Evolutionary conservation across 2,113 vertebrate genomes (phyloP).

Genomic region (Urocynchramus pylzowi): DNA sequence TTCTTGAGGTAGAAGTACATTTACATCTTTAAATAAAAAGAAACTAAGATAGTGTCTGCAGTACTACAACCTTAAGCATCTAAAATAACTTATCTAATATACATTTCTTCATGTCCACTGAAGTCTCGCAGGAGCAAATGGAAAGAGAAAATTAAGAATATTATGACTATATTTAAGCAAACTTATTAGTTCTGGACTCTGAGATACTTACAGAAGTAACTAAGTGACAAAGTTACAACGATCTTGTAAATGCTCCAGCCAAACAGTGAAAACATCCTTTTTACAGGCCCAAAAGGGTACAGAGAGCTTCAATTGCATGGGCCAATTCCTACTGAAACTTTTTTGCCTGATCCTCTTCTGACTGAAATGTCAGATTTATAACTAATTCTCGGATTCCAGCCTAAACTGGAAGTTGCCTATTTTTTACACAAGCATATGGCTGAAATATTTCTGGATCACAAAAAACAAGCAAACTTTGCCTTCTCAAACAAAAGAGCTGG

Average conservation of each 20-base stretch:
- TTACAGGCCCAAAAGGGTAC: background rate
- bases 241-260: background rate
- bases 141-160: background rate
- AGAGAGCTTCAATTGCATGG: background rate
- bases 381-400: background rate
- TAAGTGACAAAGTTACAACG: background rate
- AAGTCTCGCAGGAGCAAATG: background rate
- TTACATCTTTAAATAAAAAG: conserved; percentile 11
- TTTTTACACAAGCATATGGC: background rate
- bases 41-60: background rate
- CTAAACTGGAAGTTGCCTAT: background rate
- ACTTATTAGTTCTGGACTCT: background rate
- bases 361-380: background rate
- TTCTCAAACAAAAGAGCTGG: background rate
- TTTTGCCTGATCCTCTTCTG: background rate
- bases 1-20: conserved; percentile 32
- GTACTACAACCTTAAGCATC: background rate
- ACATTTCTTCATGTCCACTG: background rate
- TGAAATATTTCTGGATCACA: background rate
- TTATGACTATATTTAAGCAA: background rate
- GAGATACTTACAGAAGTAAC: background rate
- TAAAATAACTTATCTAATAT: background rate
- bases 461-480: background rate
- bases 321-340: background rate
- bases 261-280: background rate